These are phyloP conservation scores for Pycnonotus jocosus DNA, from an alignment of 2,113 vertebrate species.

Conservation along the genomic window DNA sequence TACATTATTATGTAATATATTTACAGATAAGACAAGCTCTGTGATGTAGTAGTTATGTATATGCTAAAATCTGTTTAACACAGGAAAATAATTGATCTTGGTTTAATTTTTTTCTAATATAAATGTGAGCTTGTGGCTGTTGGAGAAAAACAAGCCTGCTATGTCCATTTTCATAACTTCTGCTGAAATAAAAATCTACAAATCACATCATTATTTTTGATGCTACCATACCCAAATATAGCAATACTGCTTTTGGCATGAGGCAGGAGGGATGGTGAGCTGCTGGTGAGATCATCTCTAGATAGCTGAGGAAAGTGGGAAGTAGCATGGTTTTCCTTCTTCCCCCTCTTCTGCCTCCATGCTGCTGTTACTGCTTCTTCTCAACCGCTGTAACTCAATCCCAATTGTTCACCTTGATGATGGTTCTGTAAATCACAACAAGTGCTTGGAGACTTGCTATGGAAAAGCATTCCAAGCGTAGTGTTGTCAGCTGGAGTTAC, in stretches of 20 bases:
- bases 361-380: neutral
- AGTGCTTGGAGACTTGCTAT: neutral
- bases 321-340: neutral
- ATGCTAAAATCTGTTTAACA: neutral
- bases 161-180: neutral
- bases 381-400: neutral
- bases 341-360: neutral
- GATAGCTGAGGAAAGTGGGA: neutral
- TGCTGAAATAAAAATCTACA: neutral
- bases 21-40: neutral
- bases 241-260: neutral
- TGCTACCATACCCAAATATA: neutral
- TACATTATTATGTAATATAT: neutral
- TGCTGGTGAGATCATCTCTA: neutral
- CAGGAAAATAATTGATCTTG: neutral
- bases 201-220: neutral
- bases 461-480: neutral
- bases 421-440: neutral
- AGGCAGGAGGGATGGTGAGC: neutral
- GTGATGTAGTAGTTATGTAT: neutral
- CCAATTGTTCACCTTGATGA: neutral
- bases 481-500: neutral
- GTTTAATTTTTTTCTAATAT: neutral
- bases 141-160: neutral
- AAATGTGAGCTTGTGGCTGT: fast-evolving